Percentiles rank a stretch among this genome's conserved stretches.
These are phyloP conservation scores for Arion vulgaris DNA, from an alignment of 1,140 invertebrate species.

Conservation along the genomic window DNA sequence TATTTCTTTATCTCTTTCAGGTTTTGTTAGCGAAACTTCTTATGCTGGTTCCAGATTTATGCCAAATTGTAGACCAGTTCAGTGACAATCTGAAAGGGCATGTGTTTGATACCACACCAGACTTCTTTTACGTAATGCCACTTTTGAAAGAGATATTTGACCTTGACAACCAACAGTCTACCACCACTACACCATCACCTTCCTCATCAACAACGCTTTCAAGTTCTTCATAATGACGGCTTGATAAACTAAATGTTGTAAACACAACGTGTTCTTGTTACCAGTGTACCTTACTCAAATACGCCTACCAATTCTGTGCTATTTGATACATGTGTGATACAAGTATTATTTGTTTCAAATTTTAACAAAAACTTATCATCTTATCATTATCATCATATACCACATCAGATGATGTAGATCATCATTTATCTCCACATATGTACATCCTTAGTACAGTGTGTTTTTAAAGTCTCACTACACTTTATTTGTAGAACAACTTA, in stretches of 20 bases:
- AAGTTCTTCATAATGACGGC: not conserved
- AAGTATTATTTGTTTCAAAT: too few relatives aligned
- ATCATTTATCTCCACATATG: too few relatives aligned
- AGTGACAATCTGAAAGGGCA: conserved; percentile 45
- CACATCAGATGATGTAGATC: too few relatives aligned
- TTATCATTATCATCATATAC: too few relatives aligned
- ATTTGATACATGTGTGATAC: not conserved
- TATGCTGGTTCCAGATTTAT: conserved; percentile 52
- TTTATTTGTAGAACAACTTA: too few relatives aligned
- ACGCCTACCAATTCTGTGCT: not conserved
- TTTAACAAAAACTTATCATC: too few relatives aligned
- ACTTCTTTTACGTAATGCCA: conserved; percentile 51
- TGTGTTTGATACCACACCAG: conserved; percentile 46
- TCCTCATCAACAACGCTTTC: conserved; percentile 13
- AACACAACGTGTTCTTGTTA: not conserved
- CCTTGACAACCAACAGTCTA: conserved; percentile 27
- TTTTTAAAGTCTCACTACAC: too few relatives aligned
- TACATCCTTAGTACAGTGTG: too few relatives aligned
- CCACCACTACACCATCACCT: not conserved
- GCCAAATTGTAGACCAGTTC: conserved; percentile 57
- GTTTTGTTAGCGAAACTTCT: conserved; percentile 56
- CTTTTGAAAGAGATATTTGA: conserved; percentile 59
- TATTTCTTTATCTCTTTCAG: conserved; percentile 13
- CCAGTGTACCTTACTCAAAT: not conserved
- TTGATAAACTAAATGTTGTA: not conserved